Evolutionary conservation across 2,888 invertebrate genomes (phyloP), one percentile per base, ranked within the genome.

Genomic region (Loripinus fragilis): DNA sequence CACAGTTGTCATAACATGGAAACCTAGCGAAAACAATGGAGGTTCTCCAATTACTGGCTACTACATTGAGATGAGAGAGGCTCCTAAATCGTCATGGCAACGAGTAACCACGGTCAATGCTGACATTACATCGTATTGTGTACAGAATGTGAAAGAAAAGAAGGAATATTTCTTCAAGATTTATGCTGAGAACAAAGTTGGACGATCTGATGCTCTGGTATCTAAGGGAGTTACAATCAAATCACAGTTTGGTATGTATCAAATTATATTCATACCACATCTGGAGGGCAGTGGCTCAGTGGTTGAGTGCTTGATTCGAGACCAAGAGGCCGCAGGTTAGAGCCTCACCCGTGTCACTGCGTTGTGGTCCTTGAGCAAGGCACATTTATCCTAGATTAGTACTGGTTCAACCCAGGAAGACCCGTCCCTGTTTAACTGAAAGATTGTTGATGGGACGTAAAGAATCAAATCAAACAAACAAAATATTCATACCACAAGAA

Each of bases 81-180:
- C 88, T 12, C 87, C 87, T 52, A 90, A 89, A 50, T 86, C 88
- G 17, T 96, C 98, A 80, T 92, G 91, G 91, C 95, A 98, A 92
- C 95, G 97, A 74, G 98, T 98, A 82, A 96, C 97, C 93, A 97
- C 97, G 90, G 97, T 98, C 96, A 97, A 98, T 93, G 79, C 91
- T 15, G 86, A 89, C 70, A 87, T 91, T 66, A 90, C 89, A 66
- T 85, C 87, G n/a, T 91, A 89, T 88, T 85, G 85, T 52, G 91
- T 91, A 5, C 90, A 89, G 74, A 90, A 91, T 66, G 87, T 94
- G 70, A 87, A 87, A 67, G 89, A 88, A 25, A 85, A 86, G 30
- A 86, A 98, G 64, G 92, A 92, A 69, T 93, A 93, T 80, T 88
- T 90, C 85, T 92, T 93, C 89, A 81, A 92, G 33, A 91, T 93